Base-by-base conservation (phyloP, 92 coral and sea anemone species). In the Bergia sp. region DNA sequence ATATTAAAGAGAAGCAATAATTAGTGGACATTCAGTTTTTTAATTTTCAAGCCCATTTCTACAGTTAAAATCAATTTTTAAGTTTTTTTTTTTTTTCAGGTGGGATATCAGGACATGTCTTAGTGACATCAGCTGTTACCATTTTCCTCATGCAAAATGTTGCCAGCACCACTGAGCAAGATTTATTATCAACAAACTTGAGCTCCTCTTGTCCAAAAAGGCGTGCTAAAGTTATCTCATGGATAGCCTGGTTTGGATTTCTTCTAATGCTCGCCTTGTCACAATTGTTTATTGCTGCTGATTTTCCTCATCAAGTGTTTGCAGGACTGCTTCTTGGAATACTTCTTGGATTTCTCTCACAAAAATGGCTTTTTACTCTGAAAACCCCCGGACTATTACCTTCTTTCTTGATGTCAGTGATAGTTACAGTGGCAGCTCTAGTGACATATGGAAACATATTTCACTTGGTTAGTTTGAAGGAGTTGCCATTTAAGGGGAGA, bases 301-400 rank as follows among this genome's bases (percentile, higher is more conserved):
- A 89, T 49, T 89, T 89, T 37, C 91, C 91, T 37, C 91, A 89
- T 89, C 91, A 89, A 82, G 81, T 89, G 82, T 13, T 76, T 37
- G 43, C 77, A 41, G 87, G 87, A 47, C 79, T 84, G 36, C 7
- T 84, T 7, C 79, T 82, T 39, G 91, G 91, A 15, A 37, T 73
- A 38, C 2, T 73, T 55, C 58, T 89, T 9, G 91, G 91, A 10
- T 23, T 67, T 72, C 11, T 47, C 61, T 67, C 47, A 13, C 87
- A 71, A 29, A 84, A 47, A 84, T 69, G 12, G 69, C 39, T 84
- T 4, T 15, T 43, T 69, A 16, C 6, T 45, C 71, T 36, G 36
- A 84, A 84, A 69, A 66, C 38, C 3, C 67, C 67, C 36, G 37
- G 87, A 16, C 61, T 84, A 5, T 15, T 72, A 37, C 40, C 79